Base-by-base conservation (phyloP, 2,888 invertebrate species). In the Balanococcus diminutus region DNA sequence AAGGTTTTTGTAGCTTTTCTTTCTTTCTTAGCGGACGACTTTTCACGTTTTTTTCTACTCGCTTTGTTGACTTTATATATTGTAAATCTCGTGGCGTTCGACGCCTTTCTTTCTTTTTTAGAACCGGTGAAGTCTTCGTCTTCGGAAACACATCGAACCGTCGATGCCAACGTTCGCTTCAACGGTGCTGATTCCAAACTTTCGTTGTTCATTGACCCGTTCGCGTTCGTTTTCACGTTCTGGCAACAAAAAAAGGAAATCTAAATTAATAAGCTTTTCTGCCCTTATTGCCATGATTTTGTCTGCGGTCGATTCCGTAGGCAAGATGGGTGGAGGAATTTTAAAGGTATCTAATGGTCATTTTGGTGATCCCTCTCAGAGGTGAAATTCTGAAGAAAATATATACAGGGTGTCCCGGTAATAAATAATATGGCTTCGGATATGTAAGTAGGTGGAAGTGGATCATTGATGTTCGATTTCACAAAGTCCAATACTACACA, bases 1-100 rank as follows among this genome's bases (percentile, higher is more conserved):
- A 99, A 91, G 9, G 99, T 99, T 92, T 99, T 99, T 9, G 99
- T 99, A 42, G 99, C 99, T 91, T 99, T 98, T 87, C 98, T 93
- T 90, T 99, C 99, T 89, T 96, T 96, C 90, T 96, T 96, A 3
- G 96, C 97, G 0, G 96, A 96, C 28, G 96, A 96, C 89, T 97
- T 97, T 89, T 97, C 97, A 82, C 96, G 92, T 91, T 98, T 98
- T 92, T 98, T 97, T 90, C 96, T 94, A 89, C 96, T 96, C 75
- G 97, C 97, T 91, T 97, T 98, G 91, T 97, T 96, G 86, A 96
- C 96, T 91, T 96, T 96, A 91, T 96, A 96, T 89, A 96, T 96
- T 87, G 96, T 96, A 91, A 96, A 96, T 88, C 96, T 92, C 72
- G 94, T 94, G 0, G 93, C 93, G 6, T 94, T 93, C 2, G 89